Conservation (phyloP, 1,140 invertebrate genomes). For the Lethocerus indicus region DNA sequence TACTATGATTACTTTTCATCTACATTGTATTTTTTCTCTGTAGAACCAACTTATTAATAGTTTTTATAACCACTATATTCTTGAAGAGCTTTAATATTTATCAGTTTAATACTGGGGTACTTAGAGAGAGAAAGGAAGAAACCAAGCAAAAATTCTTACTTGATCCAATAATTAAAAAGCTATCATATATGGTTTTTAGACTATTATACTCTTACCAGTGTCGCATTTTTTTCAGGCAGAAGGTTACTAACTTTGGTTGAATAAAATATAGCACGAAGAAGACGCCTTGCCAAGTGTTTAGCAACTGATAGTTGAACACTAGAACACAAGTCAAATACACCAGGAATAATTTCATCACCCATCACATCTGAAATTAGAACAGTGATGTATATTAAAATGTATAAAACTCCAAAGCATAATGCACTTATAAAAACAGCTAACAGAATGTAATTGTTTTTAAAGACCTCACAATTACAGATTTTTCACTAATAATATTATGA, state of each 20-base stretch:
- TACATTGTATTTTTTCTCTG: no score
- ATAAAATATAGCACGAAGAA: slow-evolving; percentile 58
- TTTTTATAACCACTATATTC: no score
- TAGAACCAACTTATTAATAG: no score
- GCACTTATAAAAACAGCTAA: not conserved
- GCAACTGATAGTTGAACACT: slow-evolving; percentile 57
- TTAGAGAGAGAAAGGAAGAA: no score
- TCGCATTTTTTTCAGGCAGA: not conserved
- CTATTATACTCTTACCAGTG: not conserved
- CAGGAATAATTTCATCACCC: slow-evolving; percentile 54
- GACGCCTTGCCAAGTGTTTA: slow-evolving; percentile 60
- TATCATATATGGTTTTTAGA: not conserved
- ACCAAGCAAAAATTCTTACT: slow-evolving; percentile 1
- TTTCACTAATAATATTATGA: not conserved
- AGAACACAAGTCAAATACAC: slow-evolving; percentile 72
- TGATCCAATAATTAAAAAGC: not conserved
- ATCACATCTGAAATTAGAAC: slow-evolving; percentile 29
- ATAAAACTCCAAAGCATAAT: slow-evolving; percentile 13
- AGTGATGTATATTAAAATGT: slow-evolving; percentile 15
- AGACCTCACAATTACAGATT: not conserved
- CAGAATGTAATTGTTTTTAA: slow-evolving; percentile 1
- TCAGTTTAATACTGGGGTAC: no score
- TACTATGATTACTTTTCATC: no score
- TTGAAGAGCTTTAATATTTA: no score
- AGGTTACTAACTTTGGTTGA: not conserved